Conservation (phyloP, 1,140 invertebrate genomes). For the Macrobrachium rosenbergii region DNA sequence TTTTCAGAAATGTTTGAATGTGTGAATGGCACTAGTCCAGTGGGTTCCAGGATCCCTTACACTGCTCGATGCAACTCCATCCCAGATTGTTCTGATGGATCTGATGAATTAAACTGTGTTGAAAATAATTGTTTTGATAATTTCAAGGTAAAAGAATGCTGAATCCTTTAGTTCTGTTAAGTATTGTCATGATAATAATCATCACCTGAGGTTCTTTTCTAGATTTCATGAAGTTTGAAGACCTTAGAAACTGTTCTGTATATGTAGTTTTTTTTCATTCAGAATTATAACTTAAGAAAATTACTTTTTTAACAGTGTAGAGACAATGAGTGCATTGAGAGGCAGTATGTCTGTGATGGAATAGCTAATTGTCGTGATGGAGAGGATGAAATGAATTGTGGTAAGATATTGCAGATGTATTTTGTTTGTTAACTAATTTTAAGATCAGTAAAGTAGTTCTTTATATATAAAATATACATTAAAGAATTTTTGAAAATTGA, state of each 20-base stretch:
- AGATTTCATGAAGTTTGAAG: not conserved
- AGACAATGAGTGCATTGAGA: conserved; percentile 71
- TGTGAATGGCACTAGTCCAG: conserved; percentile 70
- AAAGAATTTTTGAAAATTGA: too few species aligned
- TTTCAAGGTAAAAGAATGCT: conserved; percentile 39
- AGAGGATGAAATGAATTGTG: conserved; percentile 67
- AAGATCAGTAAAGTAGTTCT: not conserved
- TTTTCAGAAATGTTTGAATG: conserved; percentile 45
- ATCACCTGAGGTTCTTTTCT: not conserved
- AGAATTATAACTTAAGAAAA: conserved; percentile 65
- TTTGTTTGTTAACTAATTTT: not conserved
- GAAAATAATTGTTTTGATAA: conserved; percentile 57
- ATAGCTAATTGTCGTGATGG: conserved; percentile 68
- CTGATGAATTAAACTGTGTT: conserved; percentile 78
- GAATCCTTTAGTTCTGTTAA: not conserved
- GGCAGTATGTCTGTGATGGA: conserved; percentile 65
- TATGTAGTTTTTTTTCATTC: not conserved
- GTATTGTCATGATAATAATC: not conserved
- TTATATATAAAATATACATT: not conserved
- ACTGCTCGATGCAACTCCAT: conserved; percentile 83
- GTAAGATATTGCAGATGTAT: not conserved
- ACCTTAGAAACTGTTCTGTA: not conserved
- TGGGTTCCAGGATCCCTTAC: conserved; percentile 78
- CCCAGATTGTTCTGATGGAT: conserved; percentile 80
- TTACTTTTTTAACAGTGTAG: conserved; percentile 72